Percentiles rank a stretch among this genome's conserved stretches.
Evolutionary conservation across 1,140 invertebrate species (phyloP).

Genomic region (Macrobrachium rosenbergii): DNA sequence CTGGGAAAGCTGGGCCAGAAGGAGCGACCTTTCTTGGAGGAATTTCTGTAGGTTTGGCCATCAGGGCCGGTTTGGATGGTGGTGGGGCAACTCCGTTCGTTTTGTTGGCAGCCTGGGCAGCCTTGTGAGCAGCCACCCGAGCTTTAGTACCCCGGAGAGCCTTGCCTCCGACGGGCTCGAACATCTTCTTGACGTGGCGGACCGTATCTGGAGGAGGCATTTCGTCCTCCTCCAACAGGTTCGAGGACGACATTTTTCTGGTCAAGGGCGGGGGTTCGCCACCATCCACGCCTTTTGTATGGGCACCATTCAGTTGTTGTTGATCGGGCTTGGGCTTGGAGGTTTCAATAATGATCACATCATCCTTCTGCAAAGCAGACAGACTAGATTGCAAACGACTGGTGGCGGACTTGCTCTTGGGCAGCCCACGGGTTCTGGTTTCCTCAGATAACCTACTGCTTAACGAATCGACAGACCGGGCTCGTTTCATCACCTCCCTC

Average conservation of each 20-base stretch:
- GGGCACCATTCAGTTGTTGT: constrained; percentile 35
- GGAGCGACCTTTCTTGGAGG: constrained; percentile 38
- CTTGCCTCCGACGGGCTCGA: constrained; percentile 75
- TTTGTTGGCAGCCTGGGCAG: constrained; percentile 34
- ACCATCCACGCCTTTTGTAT: constrained; percentile 45
- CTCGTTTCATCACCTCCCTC: constrained; percentile 82
- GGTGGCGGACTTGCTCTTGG: constrained; percentile 51
- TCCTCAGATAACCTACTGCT: constrained; percentile 65
- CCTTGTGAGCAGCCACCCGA: constrained; percentile 60
- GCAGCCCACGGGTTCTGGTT: constrained; percentile 5
- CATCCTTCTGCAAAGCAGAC: constrained; percentile 69
- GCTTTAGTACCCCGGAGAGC: constrained; percentile 58
- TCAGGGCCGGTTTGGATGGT: constrained; percentile 42
- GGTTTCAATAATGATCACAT: constrained; percentile 71
- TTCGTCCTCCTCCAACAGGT: constrained; percentile 81
- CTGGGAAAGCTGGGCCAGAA: constrained; percentile 13
- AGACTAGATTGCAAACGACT: constrained; percentile 57
- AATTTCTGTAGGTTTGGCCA: constrained; percentile 35
- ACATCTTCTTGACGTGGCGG: constrained; percentile 85
- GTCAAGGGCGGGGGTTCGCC: constrained; percentile 67
- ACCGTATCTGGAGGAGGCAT: constrained; percentile 88
- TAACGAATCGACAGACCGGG: constrained; percentile 85
- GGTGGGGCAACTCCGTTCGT: constrained; percentile 40
- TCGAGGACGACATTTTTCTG: constrained; percentile 64
- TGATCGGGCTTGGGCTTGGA: constrained; percentile 55